Percentiles rank a stretch among this genome's conserved stretches.
phyloP scores from a whole-genome alignment of 2,888 invertebrate species.

The Beris morrisii region DNA sequence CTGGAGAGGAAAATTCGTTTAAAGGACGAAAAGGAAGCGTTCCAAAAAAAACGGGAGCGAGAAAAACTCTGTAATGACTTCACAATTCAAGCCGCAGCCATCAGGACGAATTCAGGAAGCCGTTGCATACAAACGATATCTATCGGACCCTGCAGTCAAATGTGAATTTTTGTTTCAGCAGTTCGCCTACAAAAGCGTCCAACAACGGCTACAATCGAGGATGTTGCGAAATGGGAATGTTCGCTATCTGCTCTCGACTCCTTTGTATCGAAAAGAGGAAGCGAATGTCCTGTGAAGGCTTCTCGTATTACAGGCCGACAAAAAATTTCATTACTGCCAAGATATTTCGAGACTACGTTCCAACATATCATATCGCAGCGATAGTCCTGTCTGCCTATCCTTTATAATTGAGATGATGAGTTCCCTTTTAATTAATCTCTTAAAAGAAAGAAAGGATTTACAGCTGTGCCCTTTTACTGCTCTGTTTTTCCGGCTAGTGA shows the following conservation, averaged over 20 bases:
- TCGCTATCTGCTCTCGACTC: too few relatives aligned
- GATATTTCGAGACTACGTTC: too few relatives aligned
- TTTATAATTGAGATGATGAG: too few relatives aligned
- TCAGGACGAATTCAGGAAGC: background rate
- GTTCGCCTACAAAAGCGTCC: background rate
- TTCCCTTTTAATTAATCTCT: too few relatives aligned
- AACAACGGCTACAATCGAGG: slow-evolving; percentile 7
- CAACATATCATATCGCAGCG: too few relatives aligned
- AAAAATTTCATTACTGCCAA: too few relatives aligned
- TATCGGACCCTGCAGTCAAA: slow-evolving; percentile 1
- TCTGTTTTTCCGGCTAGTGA: too few relatives aligned
- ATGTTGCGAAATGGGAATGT: slow-evolving; percentile 15
- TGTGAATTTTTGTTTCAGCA: background rate
- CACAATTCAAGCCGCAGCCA: slow-evolving; percentile 3
- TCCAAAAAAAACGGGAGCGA: slow-evolving; percentile 2
- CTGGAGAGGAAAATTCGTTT: slow-evolving; percentile 25
- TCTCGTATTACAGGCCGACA: slow-evolving; percentile 18
- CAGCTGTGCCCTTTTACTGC: too few relatives aligned
- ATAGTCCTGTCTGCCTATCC: too few relatives aligned
- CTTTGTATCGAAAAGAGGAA: slow-evolving; percentile 20
- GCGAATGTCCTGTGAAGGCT: slow-evolving; percentile 30
- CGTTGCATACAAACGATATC: slow-evolving; percentile 1
- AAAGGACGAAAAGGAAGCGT: background rate
- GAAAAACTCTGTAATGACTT: slow-evolving; percentile 23
- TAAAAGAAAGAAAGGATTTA: too few relatives aligned